Evolutionary conservation across 2,888 invertebrate genomes (phyloP).

Genomic region (Iphiclides podalirius): DNA sequence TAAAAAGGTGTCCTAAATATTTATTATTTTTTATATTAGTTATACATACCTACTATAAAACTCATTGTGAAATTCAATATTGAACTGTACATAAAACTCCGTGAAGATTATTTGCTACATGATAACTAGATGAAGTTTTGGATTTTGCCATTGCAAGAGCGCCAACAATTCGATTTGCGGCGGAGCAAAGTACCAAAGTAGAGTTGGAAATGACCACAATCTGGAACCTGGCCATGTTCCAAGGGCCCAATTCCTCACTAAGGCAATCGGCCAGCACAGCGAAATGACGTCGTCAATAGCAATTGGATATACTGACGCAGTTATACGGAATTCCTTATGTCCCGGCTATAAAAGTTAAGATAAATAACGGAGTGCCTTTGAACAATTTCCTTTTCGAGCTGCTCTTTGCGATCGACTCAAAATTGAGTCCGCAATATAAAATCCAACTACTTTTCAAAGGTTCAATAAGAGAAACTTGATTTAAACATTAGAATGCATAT

Average conservation of each 20-base stretch:
- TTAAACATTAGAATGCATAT: neutral
- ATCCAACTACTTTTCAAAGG: no score
- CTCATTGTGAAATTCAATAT: no score
- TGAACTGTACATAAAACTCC: no score
- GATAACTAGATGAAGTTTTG: neutral
- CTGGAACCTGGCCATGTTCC: slow-evolving; percentile 31
- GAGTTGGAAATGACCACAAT: slow-evolving; percentile 23
- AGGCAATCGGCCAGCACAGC: neutral
- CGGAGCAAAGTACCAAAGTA: slow-evolving; percentile 21
- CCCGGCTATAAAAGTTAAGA: neutral
- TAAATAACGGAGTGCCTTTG: neutral
- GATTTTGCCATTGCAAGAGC: neutral
- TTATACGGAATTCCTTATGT: neutral
- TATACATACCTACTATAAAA: no score
- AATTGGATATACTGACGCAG: slow-evolving; percentile 17
- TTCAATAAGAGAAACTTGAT: no score
- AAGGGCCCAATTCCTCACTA: slow-evolving; percentile 33
- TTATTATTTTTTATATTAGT: no score
- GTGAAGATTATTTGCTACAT: no score
- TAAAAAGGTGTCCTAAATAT: no score
- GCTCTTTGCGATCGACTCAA: neutral
- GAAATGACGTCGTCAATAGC: slow-evolving; percentile 22
- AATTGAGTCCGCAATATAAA: neutral
- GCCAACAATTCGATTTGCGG: slow-evolving; percentile 17
- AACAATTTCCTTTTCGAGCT: slow-evolving; percentile 2